A percentile compares a stretch with the other conserved stretches of the same genome.
Conservation (phyloP, 1,140 invertebrate species). For the Heliconius hewitsoni region DNA sequence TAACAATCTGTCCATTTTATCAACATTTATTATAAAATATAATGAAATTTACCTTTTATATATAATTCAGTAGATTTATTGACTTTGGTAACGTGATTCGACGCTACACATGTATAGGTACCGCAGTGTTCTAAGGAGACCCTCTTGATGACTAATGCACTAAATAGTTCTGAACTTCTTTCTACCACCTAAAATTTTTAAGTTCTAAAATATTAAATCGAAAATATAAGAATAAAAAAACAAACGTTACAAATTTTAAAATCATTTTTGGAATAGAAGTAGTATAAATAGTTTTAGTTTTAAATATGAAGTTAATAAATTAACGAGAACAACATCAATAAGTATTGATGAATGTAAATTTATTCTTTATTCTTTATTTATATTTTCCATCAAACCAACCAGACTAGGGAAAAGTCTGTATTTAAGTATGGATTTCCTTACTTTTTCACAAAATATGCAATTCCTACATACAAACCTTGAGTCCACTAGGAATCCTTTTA, state of each 20-base stretch:
- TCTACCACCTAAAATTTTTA: conserved; percentile 72
- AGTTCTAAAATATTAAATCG: not conserved
- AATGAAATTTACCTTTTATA: conserved; percentile 86
- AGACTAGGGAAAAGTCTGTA: too few relatives aligned
- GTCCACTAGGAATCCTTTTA: conserved; percentile 84
- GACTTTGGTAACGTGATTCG: conserved; percentile 90
- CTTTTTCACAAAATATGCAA: too few relatives aligned
- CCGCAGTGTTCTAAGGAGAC: conserved; percentile 90
- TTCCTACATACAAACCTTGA: conserved; percentile 79
- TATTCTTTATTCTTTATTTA: too few relatives aligned
- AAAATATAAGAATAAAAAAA: not conserved
- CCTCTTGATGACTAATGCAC: conserved; percentile 88
- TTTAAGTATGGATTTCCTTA: too few relatives aligned
- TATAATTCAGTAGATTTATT: conserved; percentile 91
- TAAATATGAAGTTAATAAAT: too few relatives aligned
- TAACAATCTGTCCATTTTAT: too few relatives aligned
- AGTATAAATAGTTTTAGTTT: too few relatives aligned
- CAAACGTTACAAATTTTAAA: not conserved
- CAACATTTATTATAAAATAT: too few relatives aligned
- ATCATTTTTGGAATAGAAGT: not conserved
- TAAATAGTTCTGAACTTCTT: conserved; percentile 86
- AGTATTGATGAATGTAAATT: too few relatives aligned
- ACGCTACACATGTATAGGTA: conserved; percentile 93
- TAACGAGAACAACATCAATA: too few relatives aligned
- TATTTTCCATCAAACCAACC: too few relatives aligned